Conservation (phyloP, 1,140 invertebrate genomes). For the Nixonia krombeini region DNA sequence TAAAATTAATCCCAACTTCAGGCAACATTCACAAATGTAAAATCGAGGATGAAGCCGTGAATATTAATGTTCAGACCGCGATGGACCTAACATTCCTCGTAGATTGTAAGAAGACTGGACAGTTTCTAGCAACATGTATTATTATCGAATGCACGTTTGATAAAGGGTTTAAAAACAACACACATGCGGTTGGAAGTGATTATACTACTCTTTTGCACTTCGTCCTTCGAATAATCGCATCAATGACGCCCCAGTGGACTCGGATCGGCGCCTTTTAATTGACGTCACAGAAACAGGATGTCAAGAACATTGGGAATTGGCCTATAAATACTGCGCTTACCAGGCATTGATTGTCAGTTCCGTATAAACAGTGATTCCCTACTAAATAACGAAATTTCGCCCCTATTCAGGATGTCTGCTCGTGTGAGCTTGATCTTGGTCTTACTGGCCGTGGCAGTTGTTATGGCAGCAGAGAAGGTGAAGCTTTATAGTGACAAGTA, state of each 20-base stretch:
- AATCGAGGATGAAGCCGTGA: no score
- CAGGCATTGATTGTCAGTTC: not conserved
- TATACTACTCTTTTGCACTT: no score
- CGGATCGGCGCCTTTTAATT: not conserved
- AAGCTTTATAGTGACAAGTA: slow-evolving; percentile 59
- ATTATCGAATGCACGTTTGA: no score
- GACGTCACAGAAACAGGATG: slow-evolving; percentile 1
- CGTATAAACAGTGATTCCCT: not conserved
- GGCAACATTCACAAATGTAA: no score
- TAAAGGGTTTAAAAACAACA: no score
- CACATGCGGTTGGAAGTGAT: no score
- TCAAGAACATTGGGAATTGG: not conserved
- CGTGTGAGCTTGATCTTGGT: not conserved
- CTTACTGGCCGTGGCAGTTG: not conserved
- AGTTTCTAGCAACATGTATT: no score
- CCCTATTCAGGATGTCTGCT: not conserved
- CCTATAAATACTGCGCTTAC: slow-evolving; percentile 1
- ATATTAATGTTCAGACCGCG: no score
- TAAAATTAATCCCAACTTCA: no score
- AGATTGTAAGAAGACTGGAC: no score
- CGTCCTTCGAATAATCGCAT: not conserved
- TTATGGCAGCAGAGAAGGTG: slow-evolving; percentile 10
- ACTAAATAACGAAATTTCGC: not conserved
- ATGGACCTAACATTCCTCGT: no score
- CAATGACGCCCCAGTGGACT: not conserved